Evolutionary conservation across 2,888 invertebrate species (phyloP), one percentile per base, ranked within the genome.

Genomic region (Cylindroiulus punctatus): DNA sequence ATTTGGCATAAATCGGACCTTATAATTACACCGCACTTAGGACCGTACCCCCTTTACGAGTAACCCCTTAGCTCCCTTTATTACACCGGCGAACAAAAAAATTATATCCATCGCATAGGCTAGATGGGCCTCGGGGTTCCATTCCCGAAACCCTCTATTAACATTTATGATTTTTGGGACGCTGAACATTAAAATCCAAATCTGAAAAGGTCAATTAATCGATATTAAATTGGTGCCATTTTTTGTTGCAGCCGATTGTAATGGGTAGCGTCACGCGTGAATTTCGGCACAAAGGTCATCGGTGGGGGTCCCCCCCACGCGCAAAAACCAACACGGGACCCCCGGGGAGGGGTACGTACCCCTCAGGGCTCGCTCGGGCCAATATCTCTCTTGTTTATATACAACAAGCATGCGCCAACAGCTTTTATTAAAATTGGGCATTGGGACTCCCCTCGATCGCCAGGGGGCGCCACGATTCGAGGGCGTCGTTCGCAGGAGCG

Each of bases 1-100:
- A 57, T 57, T 57, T 57, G 57, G n/a, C 22, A n/a, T 57, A n/a
- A 57, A 57, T 57, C 57, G 19, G n/a, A 57, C 57, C 57, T 57
- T 57, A 22, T 57, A 57, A 57, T 57, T 57, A 57, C 57, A 57
- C 57, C 57, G 57, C 57, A 57, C 57, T 57, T 57, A 57, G 57
- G 57, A 19, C 57, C 57, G 22, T 57, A n/a, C 19, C 57, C n/a
- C n/a, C n/a, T n/a, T 57, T n/a, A 5, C 17, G 57, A 19, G 57
- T n/a, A 57, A 57, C 57, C 57, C 57, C 57, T 57, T 57, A 7
- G 22, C 22, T 57, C 57, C n/a, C 57, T 57, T 57, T 57, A 57
- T 57, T n/a, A 8, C 57, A n/a, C 17, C 19, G n/a, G 5, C n/a
- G n/a, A 57, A 57, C n/a, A n/a, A 57, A 57, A 57, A 57, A 57